Conservation (phyloP, 1,140 invertebrate species). For the Cydia strobilella region DNA sequence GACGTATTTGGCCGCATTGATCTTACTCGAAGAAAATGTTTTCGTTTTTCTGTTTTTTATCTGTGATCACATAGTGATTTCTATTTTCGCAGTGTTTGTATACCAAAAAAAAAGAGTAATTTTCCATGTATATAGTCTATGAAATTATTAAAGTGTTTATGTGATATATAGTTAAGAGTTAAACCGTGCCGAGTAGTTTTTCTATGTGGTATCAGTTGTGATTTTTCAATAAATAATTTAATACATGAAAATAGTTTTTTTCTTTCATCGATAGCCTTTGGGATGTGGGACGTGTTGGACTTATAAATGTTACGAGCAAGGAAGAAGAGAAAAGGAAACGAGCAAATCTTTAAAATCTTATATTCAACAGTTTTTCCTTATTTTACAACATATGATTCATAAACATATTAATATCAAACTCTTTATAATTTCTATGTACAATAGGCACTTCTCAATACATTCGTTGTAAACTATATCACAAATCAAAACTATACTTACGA, state of each 20-base stretch:
- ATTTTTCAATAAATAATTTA: conserved; percentile 77
- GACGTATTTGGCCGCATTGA: too few relatives aligned
- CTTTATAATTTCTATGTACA: conserved; percentile 52
- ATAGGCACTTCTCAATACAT: conserved; percentile 58
- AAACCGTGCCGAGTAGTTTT: conserved; percentile 80
- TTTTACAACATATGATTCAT: conserved; percentile 37
- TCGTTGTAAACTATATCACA: conserved; percentile 74
- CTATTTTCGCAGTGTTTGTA: conserved; percentile 56
- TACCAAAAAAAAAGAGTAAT: conserved; percentile 58
- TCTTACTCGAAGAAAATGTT: conserved; percentile 43
- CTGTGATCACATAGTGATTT: conserved; percentile 55
- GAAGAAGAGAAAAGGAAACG: too few relatives aligned
- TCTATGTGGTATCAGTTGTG: conserved; percentile 80
- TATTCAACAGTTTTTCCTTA: conserved; percentile 60
- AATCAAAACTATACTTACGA: conserved; percentile 52
- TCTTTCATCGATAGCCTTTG: neutral
- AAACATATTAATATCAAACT: conserved; percentile 34
- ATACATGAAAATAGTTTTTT: conserved; percentile 58
- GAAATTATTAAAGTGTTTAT: conserved; percentile 77
- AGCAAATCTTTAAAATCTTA: conserved; percentile 52
- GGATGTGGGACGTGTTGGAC: neutral
- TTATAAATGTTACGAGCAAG: too few relatives aligned
- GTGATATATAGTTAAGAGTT: conserved; percentile 79
- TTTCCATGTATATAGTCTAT: conserved; percentile 74
- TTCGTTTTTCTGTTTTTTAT: conserved; percentile 52